These are phyloP conservation scores for Silurus glanis DNA, from an alignment of 2,113 vertebrate genomes.

Conservation along the genomic window DNA sequence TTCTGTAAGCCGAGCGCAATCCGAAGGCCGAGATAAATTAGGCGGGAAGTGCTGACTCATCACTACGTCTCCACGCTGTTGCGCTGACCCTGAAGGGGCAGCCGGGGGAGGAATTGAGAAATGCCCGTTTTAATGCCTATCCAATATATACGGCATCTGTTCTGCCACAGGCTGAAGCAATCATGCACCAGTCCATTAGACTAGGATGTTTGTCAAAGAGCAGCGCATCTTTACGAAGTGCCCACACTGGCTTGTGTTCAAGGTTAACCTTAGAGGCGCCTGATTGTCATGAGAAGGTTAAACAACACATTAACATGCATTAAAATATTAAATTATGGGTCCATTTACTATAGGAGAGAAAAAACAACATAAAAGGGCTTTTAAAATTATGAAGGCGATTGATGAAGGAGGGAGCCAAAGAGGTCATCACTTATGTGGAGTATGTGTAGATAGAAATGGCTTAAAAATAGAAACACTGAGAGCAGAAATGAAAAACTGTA, in stretches of 20 bases:
- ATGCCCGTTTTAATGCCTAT: conserved; percentile 93
- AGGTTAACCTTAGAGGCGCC: conserved; percentile 84
- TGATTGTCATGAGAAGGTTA: conserved; percentile 80
- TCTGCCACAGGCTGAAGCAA: conserved; percentile 83
- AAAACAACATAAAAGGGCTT: conserved; percentile 81
- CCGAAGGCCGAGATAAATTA: conserved; percentile 74
- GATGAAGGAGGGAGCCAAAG: conserved; percentile 61
- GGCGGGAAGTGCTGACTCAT: conserved; percentile 86
- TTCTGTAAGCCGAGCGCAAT: conserved; percentile 79
- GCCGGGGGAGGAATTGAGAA: conserved; percentile 86
- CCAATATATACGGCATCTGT: conserved; percentile 92
- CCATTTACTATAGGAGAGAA: conserved; percentile 78
- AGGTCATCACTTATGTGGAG: conserved; percentile 42
- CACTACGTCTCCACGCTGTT: conserved; percentile 83
- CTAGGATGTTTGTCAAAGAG: conserved; percentile 81
- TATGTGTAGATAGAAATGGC: conserved; percentile 47
- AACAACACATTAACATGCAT: conserved; percentile 82
- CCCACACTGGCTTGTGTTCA: conserved; percentile 81
- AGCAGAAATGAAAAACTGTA: conserved; percentile 55
- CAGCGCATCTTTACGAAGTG: conserved; percentile 85
- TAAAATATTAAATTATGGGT: conserved; percentile 81
- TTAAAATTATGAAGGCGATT: conserved; percentile 78
- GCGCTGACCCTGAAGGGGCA: conserved; percentile 88
- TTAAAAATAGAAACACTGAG: conserved; percentile 53
- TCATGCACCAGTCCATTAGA: conserved; percentile 92